These are phyloP conservation scores for Leptoteleia sp. DNA, from an alignment of 1,140 invertebrate species.

Conservation along the genomic window DNA sequence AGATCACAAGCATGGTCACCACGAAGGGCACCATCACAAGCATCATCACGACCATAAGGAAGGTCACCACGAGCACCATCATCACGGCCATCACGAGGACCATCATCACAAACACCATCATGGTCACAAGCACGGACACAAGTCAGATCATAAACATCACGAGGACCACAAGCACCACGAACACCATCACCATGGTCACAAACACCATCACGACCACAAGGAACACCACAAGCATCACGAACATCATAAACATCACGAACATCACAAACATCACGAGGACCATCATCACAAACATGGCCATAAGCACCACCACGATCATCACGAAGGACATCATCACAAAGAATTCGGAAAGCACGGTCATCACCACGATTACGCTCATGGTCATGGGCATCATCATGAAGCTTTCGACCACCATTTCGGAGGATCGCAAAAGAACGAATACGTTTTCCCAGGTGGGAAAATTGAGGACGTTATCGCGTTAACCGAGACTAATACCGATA, in stretches of 20 bases:
- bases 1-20: conserved; percentile 68
- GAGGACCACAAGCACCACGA: conserved; percentile 71
- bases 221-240: conserved; percentile 71
- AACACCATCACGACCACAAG: conserved; percentile 71
- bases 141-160: conserved; percentile 71
- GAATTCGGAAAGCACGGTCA: conserved; percentile 43
- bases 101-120: conserved; percentile 72
- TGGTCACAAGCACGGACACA: conserved; percentile 70
- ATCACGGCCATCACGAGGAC: conserved; percentile 69
- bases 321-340: conserved; percentile 69
- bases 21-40: conserved; percentile 70
- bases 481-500: conserved; percentile 11
- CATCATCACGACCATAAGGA: conserved; percentile 73
- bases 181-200: conserved; percentile 65
- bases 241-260: conserved; percentile 69
- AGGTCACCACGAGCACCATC: conserved; percentile 70
- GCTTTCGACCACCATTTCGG: conserved; percentile 67
- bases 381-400: conserved; percentile 57
- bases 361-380: conserved; percentile 63
- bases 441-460: conserved; percentile 59
- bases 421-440: conserved; percentile 69
- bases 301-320: conserved; percentile 68
- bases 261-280: conserved; percentile 70
- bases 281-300: conserved; percentile 71
- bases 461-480: conserved; percentile 23